These are phyloP conservation scores for Drosophila borborema DNA, from an alignment of 2,888 invertebrate genomes.

Conservation along the genomic window DNA sequence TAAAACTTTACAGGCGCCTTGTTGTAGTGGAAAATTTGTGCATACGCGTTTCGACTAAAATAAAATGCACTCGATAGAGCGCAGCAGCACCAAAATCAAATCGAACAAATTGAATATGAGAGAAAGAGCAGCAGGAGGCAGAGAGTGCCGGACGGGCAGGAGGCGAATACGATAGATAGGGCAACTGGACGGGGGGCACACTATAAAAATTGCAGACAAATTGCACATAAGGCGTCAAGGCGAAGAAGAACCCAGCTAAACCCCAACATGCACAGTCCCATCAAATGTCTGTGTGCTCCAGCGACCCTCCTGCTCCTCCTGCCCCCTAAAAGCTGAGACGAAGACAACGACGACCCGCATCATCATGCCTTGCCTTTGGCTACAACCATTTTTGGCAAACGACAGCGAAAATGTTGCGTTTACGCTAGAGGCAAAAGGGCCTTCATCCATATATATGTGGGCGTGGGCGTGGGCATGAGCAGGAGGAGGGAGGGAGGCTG, in stretches of 20 bases:
- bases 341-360: slow-evolving; percentile 23
- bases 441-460: too few species aligned
- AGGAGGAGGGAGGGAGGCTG: not conserved
- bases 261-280: slow-evolving; percentile 4
- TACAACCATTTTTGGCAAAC: slow-evolving; percentile 72
- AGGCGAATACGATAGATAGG: not conserved
- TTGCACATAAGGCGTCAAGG: slow-evolving; percentile 72
- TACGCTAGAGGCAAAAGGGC: slow-evolving; percentile 26
- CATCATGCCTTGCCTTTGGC: slow-evolving; percentile 42
- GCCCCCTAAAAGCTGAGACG: not conserved
- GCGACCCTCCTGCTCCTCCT: not conserved
- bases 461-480: too few species aligned
- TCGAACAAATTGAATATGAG: slow-evolving; percentile 77
- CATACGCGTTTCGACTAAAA: slow-evolving; percentile 69
- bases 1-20: slow-evolving; percentile 72
- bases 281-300: not conserved
- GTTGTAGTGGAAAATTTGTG: slow-evolving; percentile 66
- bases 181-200: slow-evolving; percentile 1
- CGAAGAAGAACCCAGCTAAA: slow-evolving; percentile 18
- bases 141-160: not conserved
- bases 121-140: slow-evolving; percentile 2
- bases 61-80: slow-evolving; percentile 65
- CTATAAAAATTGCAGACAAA: slow-evolving; percentile 77
- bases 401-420: slow-evolving; percentile 73
- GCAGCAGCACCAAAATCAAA: slow-evolving; percentile 68